Conservation (phyloP, 2,797 vertebrate species). For the Anas capensis region DNA sequence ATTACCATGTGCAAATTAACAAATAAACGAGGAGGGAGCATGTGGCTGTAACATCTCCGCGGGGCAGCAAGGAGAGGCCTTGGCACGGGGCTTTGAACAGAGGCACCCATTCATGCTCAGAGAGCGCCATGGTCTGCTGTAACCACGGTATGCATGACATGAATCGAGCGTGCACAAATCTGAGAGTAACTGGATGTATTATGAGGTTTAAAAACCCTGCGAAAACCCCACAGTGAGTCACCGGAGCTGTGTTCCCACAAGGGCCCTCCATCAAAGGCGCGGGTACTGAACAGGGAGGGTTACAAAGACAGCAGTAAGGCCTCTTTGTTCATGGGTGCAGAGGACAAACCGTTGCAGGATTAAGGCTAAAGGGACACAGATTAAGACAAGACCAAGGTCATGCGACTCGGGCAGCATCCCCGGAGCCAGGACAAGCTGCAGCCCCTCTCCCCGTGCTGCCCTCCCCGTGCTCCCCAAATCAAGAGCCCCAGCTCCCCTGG, state of each 20-base stretch:
- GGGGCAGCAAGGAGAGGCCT: not conserved
- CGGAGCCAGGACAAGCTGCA: fast-evolving
- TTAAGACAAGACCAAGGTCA: fast-evolving
- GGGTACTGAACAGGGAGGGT: not conserved
- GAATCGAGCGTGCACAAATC: fast-evolving
- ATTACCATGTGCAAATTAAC: fast-evolving
- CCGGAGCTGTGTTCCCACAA: fast-evolving
- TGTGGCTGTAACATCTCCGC: fast-evolving
- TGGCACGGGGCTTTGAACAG: not conserved
- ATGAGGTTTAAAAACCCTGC: not conserved
- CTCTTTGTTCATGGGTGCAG: not conserved
- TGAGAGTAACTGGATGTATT: fast-evolving
- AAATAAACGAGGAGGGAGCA: not conserved
- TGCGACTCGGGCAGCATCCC: fast-evolving
- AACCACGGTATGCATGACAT: fast-evolving
- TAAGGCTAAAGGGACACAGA: not conserved
- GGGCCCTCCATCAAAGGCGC: not conserved
- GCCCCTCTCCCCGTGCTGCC: fast-evolving
- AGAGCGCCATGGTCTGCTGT: fast-evolving
- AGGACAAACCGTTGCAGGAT: not conserved
- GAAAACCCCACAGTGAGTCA: not conserved
- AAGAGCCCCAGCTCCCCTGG: fast-evolving
- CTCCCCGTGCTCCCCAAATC: not conserved
- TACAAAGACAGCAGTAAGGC: not conserved
- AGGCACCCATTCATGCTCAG: not conserved